Percentiles rank a stretch among this genome's conserved stretches.
These are phyloP conservation scores for Cheumatopsyche charites DNA, from an alignment of 1,140 invertebrate genomes.

Conservation along the genomic window DNA sequence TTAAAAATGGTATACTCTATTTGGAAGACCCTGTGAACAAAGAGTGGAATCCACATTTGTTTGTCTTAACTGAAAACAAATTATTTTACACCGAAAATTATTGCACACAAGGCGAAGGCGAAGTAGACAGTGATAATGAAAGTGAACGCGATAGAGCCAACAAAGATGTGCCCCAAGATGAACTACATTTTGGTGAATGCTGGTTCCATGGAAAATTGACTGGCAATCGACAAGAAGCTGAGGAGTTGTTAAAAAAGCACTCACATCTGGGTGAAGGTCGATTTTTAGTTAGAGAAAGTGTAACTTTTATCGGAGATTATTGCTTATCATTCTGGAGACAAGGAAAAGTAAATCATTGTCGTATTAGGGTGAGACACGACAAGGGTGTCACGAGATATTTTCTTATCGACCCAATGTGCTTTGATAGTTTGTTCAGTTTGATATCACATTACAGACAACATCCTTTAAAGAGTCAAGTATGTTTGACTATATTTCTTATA, in stretches of 20 bases:
- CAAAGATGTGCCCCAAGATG: conserved; percentile 70
- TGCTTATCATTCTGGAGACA: conserved; percentile 94
- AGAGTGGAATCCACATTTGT: conserved; percentile 94
- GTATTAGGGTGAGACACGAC: conserved; percentile 89
- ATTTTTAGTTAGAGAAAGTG: conserved; percentile 92
- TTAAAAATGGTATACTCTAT: conserved; percentile 91
- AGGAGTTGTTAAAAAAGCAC: conserved; percentile 78
- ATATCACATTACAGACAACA: conserved; percentile 90
- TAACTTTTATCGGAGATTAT: conserved; percentile 96
- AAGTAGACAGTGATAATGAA: conserved; percentile 66
- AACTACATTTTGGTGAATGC: conserved; percentile 92
- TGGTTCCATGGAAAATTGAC: conserved; percentile 94
- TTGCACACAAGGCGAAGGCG: conserved; percentile 64
- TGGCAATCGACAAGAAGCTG: conserved; percentile 73
- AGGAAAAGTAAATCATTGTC: conserved; percentile 89
- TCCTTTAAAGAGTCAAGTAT: conserved; percentile 81
- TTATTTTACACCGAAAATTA: conserved; percentile 84
- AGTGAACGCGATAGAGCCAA: conserved; percentile 51
- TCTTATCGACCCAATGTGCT: conserved; percentile 86
- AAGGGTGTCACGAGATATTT: conserved; percentile 89
- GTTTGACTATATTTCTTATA: neutral
- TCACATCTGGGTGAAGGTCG: conserved; percentile 91
- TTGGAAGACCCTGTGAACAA: conserved; percentile 88
- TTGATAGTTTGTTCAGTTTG: conserved; percentile 91
- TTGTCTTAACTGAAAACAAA: conserved; percentile 89